Percentiles rank a stretch among this genome's conserved stretches.
Evolutionary conservation across 2,888 invertebrate species (phyloP).

Genomic region (Ametastegia equiseti): DNA sequence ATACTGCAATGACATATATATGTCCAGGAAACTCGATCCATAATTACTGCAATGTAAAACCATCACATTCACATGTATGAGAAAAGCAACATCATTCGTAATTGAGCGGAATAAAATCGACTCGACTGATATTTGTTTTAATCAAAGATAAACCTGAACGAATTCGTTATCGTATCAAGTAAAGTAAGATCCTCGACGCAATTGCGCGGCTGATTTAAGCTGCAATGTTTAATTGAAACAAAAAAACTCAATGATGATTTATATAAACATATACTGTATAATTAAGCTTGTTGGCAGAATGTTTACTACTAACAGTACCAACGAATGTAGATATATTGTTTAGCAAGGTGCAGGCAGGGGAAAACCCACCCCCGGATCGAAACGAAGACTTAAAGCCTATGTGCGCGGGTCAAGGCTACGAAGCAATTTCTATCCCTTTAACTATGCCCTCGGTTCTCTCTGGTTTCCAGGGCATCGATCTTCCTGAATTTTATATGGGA

Average conservation of each 20-base stretch:
- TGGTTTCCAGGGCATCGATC: conserved; percentile 18
- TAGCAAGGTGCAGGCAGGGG: not conserved
- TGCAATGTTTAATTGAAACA: not conserved
- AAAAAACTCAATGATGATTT: not conserved
- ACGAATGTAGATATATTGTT: not conserved
- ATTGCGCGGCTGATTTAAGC: not conserved
- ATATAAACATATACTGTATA: not conserved
- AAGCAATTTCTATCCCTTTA: conserved; percentile 38
- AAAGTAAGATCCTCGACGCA: not conserved
- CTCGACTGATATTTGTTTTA: no score
- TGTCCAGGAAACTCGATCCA: not conserved
- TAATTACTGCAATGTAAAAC: not conserved
- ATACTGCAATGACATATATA: not conserved
- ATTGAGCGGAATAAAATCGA: no score
- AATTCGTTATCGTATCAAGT: no score
- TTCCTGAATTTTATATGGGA: not conserved
- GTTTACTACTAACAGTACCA: not conserved
- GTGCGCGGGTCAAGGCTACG: conserved; percentile 36
- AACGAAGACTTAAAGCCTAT: conserved; percentile 21
- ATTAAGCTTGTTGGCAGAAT: not conserved
- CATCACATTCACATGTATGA: not conserved
- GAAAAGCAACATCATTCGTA: not conserved
- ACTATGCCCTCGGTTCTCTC: conserved; percentile 1
- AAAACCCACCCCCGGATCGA: conserved; percentile 22
- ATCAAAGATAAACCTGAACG: no score